phyloP scores from a whole-genome alignment of 2,888 invertebrate genomes.

The Ectropis crepuscularia region DNA sequence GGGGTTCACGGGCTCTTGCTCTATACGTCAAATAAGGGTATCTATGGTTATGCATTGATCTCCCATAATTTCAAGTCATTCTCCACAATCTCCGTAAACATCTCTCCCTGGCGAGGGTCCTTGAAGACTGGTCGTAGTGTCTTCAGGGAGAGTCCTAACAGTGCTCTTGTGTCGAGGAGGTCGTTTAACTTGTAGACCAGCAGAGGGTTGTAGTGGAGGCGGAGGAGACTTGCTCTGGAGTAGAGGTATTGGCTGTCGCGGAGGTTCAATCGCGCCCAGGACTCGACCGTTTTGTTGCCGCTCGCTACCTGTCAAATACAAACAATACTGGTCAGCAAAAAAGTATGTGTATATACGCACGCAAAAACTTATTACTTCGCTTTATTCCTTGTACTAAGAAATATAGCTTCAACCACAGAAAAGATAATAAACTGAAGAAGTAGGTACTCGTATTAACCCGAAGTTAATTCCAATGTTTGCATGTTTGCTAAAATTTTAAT shows the following conservation, averaged over 20 bases:
- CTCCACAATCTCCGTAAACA: constrained; percentile 93
- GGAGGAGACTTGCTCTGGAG: constrained; percentile 90
- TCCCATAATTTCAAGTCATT: constrained; percentile 95
- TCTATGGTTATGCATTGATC: constrained; percentile 59
- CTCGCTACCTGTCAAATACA: constrained; percentile 85
- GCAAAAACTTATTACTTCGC: no score
- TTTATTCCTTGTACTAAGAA: no score
- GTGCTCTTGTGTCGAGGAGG: constrained; percentile 90
- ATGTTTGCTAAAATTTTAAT: no score
- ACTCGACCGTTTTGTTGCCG: constrained; percentile 90
- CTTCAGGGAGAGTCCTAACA: constrained; percentile 90
- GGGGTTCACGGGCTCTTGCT: no score
- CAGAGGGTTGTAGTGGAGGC: constrained; percentile 89
- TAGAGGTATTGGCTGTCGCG: constrained; percentile 91
- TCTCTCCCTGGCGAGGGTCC: constrained; percentile 87
- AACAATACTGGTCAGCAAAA: background rate
- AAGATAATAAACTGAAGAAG: no score
- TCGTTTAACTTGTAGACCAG: constrained; percentile 88
- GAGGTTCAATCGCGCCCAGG: constrained; percentile 89
- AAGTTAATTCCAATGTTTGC: no score
- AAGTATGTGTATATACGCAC: no score
- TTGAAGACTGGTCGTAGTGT: constrained; percentile 90
- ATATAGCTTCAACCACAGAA: no score
- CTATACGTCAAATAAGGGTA: no score
- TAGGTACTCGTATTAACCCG: no score